Evolutionary conservation across 2,113 vertebrate genomes (phyloP).

Genomic region (Dunckerocampus dactyliophorus): DNA sequence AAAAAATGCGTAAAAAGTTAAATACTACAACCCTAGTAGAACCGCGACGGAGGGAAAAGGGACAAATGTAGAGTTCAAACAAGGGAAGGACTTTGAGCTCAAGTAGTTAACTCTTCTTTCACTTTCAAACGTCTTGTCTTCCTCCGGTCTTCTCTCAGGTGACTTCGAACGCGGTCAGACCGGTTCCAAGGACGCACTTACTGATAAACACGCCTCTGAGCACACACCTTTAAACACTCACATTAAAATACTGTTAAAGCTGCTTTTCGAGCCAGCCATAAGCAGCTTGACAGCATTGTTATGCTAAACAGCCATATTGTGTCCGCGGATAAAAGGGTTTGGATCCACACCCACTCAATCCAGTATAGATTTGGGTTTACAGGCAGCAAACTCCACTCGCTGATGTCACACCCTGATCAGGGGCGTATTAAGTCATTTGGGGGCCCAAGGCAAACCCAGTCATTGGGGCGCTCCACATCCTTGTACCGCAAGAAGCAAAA

Average conservation of each 20-base stretch:
- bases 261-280: conserved; percentile 22
- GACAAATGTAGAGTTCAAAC: not conserved
- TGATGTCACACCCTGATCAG: not conserved
- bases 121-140: conserved; percentile 11
- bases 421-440: too few species aligned
- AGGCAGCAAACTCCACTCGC: not conserved
- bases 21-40: not conserved
- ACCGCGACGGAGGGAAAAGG: not conserved
- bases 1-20: conserved; percentile 1
- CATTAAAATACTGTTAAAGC: conserved; percentile 14
- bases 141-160: conserved; percentile 35
- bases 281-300: conserved; percentile 36
- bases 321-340: conserved; percentile 33
- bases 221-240: not conserved
- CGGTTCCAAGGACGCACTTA: conserved; percentile 41
- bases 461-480: too few species aligned
- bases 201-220: conserved; percentile 1
- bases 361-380: conserved; percentile 20
- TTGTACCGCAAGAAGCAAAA: too few species aligned
- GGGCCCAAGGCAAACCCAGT: too few species aligned
- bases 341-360: conserved; percentile 37
- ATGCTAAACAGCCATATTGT: conserved; percentile 44
- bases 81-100: conserved; percentile 46
- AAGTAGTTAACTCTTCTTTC: not conserved
- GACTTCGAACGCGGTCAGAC: conserved; percentile 45